Conservation (phyloP, 2,888 invertebrate genomes). For the Andrena chrysosceles region DNA sequence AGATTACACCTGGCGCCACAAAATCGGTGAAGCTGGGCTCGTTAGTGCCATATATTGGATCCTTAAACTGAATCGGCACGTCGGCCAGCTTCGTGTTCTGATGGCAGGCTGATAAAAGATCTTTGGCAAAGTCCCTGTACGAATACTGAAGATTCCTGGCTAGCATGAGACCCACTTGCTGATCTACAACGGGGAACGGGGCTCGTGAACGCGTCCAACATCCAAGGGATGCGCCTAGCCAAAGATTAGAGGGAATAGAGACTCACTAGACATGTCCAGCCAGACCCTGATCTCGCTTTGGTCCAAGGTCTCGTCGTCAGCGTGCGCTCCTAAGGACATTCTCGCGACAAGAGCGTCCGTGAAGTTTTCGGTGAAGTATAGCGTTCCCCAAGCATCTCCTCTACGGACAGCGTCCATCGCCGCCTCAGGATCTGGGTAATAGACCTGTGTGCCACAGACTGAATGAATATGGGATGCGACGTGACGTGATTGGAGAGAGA, state of each 20-base stretch:
- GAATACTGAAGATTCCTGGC: constrained; percentile 94
- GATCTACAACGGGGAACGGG: constrained; percentile 87
- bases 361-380: constrained; percentile 96
- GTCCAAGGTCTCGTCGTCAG: constrained; percentile 94
- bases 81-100: constrained; percentile 95
- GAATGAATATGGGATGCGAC: neutral
- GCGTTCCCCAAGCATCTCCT: constrained; percentile 95
- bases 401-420: constrained; percentile 90
- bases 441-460: constrained; percentile 81
- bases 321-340: constrained; percentile 92
- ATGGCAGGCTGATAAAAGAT: constrained; percentile 90
- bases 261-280: constrained; percentile 95
- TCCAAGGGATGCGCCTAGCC: neutral
- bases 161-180: constrained; percentile 96
- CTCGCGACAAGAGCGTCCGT: constrained; percentile 94
- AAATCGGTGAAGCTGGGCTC: constrained; percentile 98
- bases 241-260: neutral
- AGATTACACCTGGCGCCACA: constrained; percentile 97
- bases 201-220: too few relatives aligned
- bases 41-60: constrained; percentile 94
- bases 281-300: constrained; percentile 95
- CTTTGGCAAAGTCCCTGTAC: constrained; percentile 93
- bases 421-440: constrained; percentile 88
- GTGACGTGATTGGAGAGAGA: too few relatives aligned
- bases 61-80: constrained; percentile 94